Evolutionary conservation across 2,113 vertebrate genomes (phyloP).

Genomic region (Phoxinus phoxinus): DNA sequence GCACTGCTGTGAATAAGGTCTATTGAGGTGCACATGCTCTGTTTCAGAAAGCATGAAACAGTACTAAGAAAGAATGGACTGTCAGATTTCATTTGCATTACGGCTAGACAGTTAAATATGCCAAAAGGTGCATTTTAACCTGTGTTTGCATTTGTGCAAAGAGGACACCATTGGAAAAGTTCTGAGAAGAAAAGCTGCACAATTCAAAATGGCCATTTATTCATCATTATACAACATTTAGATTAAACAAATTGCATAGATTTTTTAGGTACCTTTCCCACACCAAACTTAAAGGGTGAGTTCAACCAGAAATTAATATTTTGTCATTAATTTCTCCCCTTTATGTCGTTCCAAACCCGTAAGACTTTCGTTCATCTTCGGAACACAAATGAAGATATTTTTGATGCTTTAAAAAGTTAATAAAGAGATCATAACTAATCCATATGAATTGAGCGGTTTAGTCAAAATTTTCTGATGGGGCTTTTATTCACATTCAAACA

Average conservation of each 20-base stretch:
- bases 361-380: no score
- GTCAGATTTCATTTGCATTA: neutral
- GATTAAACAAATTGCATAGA: neutral
- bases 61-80: neutral
- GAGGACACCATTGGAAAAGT: neutral
- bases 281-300: neutral
- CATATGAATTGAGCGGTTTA: no score
- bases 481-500: no score
- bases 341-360: no score
- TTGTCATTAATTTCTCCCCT: no score
- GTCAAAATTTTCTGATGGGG: no score
- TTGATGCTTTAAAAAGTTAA: no score
- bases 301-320: no score
- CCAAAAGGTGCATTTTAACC: neutral
- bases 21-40: neutral
- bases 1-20: no score
- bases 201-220: neutral
- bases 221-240: neutral
- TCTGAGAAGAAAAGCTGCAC: neutral
- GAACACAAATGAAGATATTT: no score
- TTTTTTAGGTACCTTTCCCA: no score
- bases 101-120: neutral
- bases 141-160: neutral
- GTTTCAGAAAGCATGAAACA: neutral
- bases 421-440: no score